phyloP scores from a whole-genome alignment of 2,113 vertebrate species.

The Vicugna pacos region DNA sequence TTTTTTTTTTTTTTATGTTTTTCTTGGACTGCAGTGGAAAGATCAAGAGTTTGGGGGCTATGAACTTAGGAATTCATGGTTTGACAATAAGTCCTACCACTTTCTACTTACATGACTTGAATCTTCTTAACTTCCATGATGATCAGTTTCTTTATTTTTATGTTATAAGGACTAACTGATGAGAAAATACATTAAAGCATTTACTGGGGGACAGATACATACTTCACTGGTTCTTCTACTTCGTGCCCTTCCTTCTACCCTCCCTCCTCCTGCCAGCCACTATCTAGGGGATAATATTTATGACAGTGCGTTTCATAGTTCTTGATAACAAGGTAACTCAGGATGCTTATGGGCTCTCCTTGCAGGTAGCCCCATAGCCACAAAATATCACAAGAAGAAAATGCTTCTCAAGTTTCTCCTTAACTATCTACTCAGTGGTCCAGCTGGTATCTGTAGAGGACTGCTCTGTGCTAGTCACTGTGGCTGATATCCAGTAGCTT shows the following conservation, averaged over 20 bases:
- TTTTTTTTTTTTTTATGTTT: neutral
- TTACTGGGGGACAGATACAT: neutral
- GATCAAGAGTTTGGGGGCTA: neutral
- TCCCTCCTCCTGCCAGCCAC: neutral
- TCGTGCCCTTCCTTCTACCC: neutral
- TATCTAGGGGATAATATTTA: neutral
- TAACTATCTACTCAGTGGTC: neutral
- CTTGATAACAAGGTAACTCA: neutral
- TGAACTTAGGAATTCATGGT: neutral
- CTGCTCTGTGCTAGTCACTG: neutral
- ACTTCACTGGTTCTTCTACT: neutral
- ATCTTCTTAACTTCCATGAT: neutral
- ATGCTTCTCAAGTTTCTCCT: neutral
- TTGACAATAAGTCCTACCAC: neutral
- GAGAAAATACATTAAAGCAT: neutral
- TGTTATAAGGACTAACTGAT: neutral
- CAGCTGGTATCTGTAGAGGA: neutral
- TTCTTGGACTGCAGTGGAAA: neutral
- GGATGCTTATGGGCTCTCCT: neutral
- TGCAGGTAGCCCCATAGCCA: neutral
- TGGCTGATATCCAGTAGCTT: neutral
- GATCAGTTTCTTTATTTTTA: constrained; percentile 19
- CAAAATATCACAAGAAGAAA: neutral
- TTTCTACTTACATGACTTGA: neutral
- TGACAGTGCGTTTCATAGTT: neutral